These are phyloP conservation scores for Fratercula arctica DNA, from an alignment of 2,797 vertebrate species.

Conservation along the genomic window DNA sequence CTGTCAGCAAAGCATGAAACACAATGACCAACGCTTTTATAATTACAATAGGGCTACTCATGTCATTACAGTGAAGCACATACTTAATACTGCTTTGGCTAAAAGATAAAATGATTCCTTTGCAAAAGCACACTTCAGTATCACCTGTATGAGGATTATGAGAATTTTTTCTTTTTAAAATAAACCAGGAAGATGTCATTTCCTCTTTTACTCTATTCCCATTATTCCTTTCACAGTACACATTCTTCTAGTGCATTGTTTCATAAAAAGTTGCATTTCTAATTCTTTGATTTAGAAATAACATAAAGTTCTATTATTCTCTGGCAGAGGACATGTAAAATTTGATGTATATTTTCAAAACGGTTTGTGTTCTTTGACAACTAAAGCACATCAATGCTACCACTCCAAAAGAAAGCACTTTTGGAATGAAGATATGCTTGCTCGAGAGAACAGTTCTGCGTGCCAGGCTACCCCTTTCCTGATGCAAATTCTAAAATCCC, in stretches of 20 bases:
- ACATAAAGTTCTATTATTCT: neutral
- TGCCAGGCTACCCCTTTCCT: neutral
- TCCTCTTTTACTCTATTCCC: neutral
- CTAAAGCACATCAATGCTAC: neutral
- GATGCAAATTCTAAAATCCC: neutral
- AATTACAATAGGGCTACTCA: neutral
- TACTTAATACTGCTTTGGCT: neutral
- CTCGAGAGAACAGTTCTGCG: neutral
- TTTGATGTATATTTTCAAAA: neutral
- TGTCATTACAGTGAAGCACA: neutral
- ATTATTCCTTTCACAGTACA: neutral
- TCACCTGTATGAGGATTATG: neutral
- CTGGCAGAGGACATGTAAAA: neutral
- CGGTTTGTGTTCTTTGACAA: neutral
- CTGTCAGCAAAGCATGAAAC: neutral
- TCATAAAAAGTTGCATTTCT: neutral
- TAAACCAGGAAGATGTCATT: neutral
- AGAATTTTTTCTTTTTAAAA: neutral
- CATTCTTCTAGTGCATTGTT: neutral
- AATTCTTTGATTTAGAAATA: neutral
- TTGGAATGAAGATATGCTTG: neutral
- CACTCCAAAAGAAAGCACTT: neutral
- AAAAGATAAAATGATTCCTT: neutral
- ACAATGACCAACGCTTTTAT: rapidly evolving
- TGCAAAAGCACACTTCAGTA: neutral